Base-by-base conservation (phyloP, 1,140 invertebrate genomes). In the Drosophila prosaltans region DNA sequence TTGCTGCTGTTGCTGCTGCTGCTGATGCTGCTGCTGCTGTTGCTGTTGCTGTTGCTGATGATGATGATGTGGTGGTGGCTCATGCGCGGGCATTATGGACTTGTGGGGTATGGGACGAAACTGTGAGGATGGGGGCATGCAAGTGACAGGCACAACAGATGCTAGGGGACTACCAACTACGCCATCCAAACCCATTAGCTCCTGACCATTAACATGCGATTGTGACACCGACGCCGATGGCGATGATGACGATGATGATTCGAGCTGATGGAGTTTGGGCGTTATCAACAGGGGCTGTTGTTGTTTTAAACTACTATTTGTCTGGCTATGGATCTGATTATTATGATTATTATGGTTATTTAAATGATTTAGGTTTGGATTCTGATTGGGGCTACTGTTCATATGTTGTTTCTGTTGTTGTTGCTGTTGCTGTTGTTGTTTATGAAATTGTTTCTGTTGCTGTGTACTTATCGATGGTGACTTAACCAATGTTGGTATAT, bases 41-140 rank as follows among this genome's bases (percentile, higher is more conserved):
- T 21, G 48, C 26, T 67, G 58, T 32, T 73, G 73, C 39, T 68
- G 72, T 24, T 69, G 36, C 59, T 65, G 32, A 40, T 78, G 69
- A 58, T 73, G 74, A 36, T 66, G 58, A 59, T 78, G 69, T 60
- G 66, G 69, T 76, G 78, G 67, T 74, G 78, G 61, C 65, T 85
- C 80, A 84, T 83, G 80, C 85, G 80, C 71, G 72, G 83, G 65
- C 80, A 88, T 83, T 72, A 83, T 88, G 65, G 91, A 89, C 74
- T 92, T 91, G 74, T 92, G 91, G 61, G 91, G 90, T 63, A 92
- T 92, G 77, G 92, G 92, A 55, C 91, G 91, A 81, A 92, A 92
- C 74, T 92, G 92, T 76, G 91, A 92, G 58, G 92, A 88, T 68
- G 90, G 91, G 55, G 84, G 89, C 89, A 91, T 91, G 89, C 90